Evolutionary conservation across 1,140 invertebrate species (phyloP).

Genomic region (Calliphora vicina): DNA sequence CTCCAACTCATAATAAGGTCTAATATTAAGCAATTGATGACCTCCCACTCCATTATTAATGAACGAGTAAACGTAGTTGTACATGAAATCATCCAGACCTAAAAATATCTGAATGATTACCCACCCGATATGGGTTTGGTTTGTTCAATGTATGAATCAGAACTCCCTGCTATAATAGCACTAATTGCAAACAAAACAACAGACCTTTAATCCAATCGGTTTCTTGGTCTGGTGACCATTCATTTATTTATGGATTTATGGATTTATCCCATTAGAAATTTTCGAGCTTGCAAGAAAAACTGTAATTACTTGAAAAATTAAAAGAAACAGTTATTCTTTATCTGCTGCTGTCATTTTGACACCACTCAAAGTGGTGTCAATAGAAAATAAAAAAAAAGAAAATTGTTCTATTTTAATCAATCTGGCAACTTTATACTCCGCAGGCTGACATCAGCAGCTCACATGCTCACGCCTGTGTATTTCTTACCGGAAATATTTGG

Average conservation of each 20-base stretch:
- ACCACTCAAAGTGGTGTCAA: too few species aligned
- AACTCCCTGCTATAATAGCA: neutral
- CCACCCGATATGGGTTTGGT: conserved; percentile 15
- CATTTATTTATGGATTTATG: conserved; percentile 75
- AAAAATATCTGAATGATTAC: conserved; percentile 39
- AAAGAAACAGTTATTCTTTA: neutral
- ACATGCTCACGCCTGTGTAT: too few species aligned
- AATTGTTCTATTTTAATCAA: too few species aligned
- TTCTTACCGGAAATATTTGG: too few species aligned
- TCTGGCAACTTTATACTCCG: too few species aligned
- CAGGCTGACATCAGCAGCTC: too few species aligned
- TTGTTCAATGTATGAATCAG: neutral
- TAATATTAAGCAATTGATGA: conserved; percentile 80
- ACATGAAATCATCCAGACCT: conserved; percentile 84
- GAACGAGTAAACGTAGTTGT: conserved; percentile 83
- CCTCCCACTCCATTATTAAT: conserved; percentile 83
- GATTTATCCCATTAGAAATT: neutral
- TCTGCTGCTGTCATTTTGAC: neutral
- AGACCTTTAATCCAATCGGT: conserved; percentile 91
- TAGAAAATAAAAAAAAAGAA: too few species aligned
- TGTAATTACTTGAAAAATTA: neutral
- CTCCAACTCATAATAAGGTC: conserved; percentile 86
- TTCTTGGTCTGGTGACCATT: conserved; percentile 93
- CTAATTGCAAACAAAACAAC: neutral
- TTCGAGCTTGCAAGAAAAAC: neutral